A percentile compares a stretch with the other conserved stretches of the same genome.
phyloP scores from a whole-genome alignment of 2,113 vertebrate species.

The Rostratula benghalensis region DNA sequence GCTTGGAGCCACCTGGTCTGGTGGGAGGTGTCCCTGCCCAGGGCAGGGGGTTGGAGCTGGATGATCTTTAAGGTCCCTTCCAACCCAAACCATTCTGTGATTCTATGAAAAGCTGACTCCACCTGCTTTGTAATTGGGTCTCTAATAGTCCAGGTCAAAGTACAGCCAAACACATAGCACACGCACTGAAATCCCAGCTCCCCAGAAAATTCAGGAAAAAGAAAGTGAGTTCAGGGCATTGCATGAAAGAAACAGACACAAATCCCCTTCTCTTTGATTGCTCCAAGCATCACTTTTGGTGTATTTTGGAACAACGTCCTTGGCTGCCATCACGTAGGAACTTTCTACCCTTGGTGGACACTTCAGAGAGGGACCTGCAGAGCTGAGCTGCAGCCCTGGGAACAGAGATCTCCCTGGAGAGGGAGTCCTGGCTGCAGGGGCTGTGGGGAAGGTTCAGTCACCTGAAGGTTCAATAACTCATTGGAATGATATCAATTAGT shows the following conservation, averaged over 20 bases:
- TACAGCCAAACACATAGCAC: not conserved
- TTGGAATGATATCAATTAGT: not conserved
- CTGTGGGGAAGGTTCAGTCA: not conserved
- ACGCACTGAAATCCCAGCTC: not conserved
- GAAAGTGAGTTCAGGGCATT: not conserved
- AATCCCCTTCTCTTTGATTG: not conserved
- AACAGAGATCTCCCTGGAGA: not conserved
- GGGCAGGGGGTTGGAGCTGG: not conserved
- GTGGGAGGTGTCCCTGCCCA: not conserved
- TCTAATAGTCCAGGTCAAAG: not conserved
- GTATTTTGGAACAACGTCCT: not conserved
- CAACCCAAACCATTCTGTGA: too few relatives aligned
- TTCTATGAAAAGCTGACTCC: not conserved
- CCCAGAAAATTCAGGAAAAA: not conserved
- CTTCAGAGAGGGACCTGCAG: not conserved
- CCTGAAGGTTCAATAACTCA: not conserved
- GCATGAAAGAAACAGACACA: rapidly evolving
- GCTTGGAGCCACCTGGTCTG: not conserved
- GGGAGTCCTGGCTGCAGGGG: not conserved
- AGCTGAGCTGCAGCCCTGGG: not conserved
- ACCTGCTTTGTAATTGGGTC: not conserved
- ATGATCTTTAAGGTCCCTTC: not conserved
- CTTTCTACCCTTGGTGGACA: not conserved
- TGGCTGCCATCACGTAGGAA: not conserved
- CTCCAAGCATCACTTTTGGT: not conserved